Evolutionary conservation across 2,797 vertebrate species (phyloP).

Genomic region (Acrossocheilus fasciatus): DNA sequence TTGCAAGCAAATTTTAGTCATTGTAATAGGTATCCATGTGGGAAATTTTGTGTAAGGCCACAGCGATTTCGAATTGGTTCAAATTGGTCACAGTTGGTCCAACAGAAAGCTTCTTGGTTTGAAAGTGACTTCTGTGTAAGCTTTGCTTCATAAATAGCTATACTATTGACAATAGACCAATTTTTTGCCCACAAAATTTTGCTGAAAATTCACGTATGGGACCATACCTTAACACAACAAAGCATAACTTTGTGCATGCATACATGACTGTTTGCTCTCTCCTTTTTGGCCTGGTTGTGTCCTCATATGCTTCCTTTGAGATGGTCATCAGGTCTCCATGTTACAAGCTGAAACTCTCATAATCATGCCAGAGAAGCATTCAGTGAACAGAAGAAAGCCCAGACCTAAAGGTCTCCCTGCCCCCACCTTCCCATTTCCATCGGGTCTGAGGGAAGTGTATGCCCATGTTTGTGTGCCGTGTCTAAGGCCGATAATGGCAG

Average conservation of each 20-base stretch:
- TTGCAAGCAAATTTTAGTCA: background rate
- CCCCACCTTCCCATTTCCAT: constrained; percentile 47
- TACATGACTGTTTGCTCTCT: background rate
- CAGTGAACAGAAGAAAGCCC: constrained; percentile 46
- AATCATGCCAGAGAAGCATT: constrained; percentile 56
- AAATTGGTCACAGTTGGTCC: background rate
- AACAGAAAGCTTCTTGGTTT: background rate
- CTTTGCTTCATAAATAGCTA: background rate
- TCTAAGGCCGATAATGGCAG: constrained; percentile 74
- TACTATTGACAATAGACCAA: background rate
- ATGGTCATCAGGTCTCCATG: background rate
- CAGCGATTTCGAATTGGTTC: background rate
- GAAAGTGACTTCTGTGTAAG: background rate
- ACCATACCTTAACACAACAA: background rate
- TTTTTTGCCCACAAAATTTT: background rate
- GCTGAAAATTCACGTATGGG: background rate
- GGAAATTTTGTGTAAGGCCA: background rate
- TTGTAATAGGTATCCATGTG: background rate
- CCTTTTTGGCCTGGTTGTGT: background rate
- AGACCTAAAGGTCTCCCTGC: constrained; percentile 43
- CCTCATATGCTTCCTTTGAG: background rate
- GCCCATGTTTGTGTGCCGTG: constrained; percentile 65
- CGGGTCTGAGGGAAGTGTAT: constrained; percentile 56
- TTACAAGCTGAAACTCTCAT: constrained; percentile 55
- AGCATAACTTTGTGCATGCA: background rate